phyloP scores from a whole-genome alignment of 2,888 invertebrate genomes.

The Micoletzkya japonica region DNA sequence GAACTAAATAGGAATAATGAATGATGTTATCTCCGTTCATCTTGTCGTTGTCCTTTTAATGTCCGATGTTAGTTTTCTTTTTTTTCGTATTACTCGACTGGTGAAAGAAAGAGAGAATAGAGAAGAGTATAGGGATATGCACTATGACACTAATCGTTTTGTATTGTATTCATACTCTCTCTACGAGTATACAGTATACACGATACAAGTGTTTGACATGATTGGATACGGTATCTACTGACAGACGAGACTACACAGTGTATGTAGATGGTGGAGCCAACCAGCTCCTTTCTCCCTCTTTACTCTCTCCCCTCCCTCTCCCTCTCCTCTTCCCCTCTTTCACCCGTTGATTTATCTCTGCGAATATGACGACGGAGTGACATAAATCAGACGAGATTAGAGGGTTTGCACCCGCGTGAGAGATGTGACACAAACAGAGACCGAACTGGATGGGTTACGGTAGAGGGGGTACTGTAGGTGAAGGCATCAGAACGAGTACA shows the following conservation, averaged over 20 bases:
- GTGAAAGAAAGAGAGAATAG: too few relatives aligned
- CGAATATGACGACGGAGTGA: constrained; percentile 24
- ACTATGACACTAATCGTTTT: background rate
- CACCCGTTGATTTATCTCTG: constrained; percentile 26
- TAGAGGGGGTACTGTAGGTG: background rate
- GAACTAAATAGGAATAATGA: too few relatives aligned
- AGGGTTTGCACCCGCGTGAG: background rate
- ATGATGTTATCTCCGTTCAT: too few relatives aligned
- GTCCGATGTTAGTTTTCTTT: too few relatives aligned
- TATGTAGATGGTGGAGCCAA: background rate
- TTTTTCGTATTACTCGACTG: too few relatives aligned
- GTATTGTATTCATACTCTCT: too few relatives aligned
- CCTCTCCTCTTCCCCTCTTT: constrained; percentile 3
- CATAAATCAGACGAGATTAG: constrained; percentile 24
- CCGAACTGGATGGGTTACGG: background rate
- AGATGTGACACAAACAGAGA: background rate
- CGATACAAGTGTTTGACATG: too few relatives aligned
- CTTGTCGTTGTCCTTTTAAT: too few relatives aligned
- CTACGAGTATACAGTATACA: too few relatives aligned
- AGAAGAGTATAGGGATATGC: background rate
- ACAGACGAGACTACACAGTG: background rate
- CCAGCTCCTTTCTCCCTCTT: background rate
- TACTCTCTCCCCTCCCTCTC: too few relatives aligned
- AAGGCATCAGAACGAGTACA: background rate
- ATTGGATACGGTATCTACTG: background rate